Conservation (phyloP, 2,888 invertebrate species). For the Ectemnius cavifrons region DNA sequence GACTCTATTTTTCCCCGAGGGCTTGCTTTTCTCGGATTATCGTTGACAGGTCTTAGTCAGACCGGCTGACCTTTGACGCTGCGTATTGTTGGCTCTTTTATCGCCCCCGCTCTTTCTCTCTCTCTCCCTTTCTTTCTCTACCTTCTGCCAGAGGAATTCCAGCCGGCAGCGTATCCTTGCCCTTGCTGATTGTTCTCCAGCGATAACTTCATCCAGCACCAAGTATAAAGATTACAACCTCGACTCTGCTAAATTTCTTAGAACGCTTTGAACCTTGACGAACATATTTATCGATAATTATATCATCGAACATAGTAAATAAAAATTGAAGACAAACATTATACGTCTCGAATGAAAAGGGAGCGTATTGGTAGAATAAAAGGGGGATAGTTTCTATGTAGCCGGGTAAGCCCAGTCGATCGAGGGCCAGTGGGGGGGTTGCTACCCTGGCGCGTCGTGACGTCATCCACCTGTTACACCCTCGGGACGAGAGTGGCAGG, state of each 20-base stretch:
- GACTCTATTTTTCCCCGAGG: background rate
- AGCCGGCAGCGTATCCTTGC: background rate
- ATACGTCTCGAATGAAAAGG: background rate
- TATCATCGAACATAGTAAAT: too few species aligned
- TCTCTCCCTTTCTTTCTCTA: too few species aligned
- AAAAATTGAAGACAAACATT: too few species aligned
- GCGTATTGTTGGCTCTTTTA: background rate
- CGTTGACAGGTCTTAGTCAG: background rate
- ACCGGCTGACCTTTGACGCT: background rate
- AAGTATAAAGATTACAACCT: background rate
- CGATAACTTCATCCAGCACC: constrained; percentile 21
- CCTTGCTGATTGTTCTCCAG: background rate
- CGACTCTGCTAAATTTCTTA: too few species aligned
- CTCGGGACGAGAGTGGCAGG: constrained; percentile 48
- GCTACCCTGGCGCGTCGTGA: constrained; percentile 48
- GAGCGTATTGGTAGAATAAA: too few species aligned
- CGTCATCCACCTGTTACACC: constrained; percentile 76
- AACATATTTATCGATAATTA: too few species aligned
- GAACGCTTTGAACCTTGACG: too few species aligned
- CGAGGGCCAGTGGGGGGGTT: constrained; percentile 27
- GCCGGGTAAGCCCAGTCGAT: constrained; percentile 11
- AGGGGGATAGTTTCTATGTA: background rate
- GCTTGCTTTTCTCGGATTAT: constrained; percentile 7
- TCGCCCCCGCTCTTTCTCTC: background rate
- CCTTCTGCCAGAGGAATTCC: too few species aligned